A percentile compares a stretch with the other conserved stretches of the same genome.
Conservation (phyloP, 2,113 vertebrate genomes). For the Anarhynchus alexandrinus region DNA sequence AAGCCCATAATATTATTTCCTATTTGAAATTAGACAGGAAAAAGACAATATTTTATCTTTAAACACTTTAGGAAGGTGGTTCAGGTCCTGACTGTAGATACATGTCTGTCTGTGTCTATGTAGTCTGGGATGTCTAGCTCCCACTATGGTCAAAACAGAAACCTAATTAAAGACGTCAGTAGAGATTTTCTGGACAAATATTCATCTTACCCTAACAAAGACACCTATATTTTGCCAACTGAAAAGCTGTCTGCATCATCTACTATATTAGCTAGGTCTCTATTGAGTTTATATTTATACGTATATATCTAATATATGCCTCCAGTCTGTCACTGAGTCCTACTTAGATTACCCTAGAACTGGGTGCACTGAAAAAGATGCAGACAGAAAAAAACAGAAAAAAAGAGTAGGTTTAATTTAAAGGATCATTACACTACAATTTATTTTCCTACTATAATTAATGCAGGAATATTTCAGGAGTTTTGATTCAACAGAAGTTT, state of each 20-base stretch:
- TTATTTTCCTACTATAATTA: neutral
- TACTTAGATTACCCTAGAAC: neutral
- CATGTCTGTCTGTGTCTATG: neutral
- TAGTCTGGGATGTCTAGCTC: neutral
- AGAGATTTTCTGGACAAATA: neutral
- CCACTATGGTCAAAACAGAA: neutral
- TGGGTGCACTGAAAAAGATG: neutral
- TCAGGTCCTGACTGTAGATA: neutral
- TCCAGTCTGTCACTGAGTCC: neutral
- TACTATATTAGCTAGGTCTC: neutral
- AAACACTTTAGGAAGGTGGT: fast-evolving
- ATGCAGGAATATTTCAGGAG: neutral
- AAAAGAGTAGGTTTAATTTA: neutral
- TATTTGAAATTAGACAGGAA: neutral
- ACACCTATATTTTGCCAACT: neutral
- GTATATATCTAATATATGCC: neutral
- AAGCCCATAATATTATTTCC: neutral
- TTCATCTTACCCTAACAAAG: neutral
- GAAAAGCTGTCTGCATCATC: neutral
- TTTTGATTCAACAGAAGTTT: neutral
- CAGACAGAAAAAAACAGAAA: neutral
- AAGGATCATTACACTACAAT: neutral
- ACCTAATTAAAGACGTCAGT: neutral
- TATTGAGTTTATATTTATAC: neutral
- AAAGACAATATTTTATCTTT: neutral